phyloP scores from a whole-genome alignment of 2,113 vertebrate species.

The Cisticola juncidis region DNA sequence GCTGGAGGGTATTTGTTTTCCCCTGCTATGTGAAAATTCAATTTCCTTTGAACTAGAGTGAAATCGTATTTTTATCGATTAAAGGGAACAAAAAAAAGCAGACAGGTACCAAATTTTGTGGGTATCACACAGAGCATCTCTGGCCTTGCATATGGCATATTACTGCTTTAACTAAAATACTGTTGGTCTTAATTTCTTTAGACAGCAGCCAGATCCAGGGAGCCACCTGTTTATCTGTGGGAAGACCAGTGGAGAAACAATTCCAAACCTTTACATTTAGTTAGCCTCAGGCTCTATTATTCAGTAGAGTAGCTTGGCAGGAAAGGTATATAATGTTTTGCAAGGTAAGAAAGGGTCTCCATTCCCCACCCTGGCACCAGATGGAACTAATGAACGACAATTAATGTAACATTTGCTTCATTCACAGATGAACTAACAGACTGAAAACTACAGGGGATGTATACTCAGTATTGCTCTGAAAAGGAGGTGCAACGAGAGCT shows the following conservation, averaged over 20 bases:
- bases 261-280: background rate
- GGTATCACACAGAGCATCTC: slow-evolving; percentile 14
- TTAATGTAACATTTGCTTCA: background rate
- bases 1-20: slow-evolving; percentile 54
- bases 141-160: background rate
- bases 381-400: slow-evolving; percentile 18
- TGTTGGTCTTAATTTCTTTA: slow-evolving; percentile 23
- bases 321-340: background rate
- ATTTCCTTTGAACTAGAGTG: slow-evolving; percentile 21
- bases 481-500: background rate
- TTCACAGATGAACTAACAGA: slow-evolving; percentile 4
- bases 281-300: background rate
- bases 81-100: slow-evolving; percentile 20
- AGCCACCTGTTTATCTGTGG: background rate
- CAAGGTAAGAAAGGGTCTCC: slow-evolving; percentile 11
- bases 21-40: slow-evolving; percentile 54
- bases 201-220: background rate
- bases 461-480: background rate
- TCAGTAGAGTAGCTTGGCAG: background rate
- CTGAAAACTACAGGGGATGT: background rate
- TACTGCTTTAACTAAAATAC: slow-evolving; percentile 30
- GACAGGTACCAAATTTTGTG: slow-evolving; percentile 23
- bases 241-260: background rate
- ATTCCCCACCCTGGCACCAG: background rate
- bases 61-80: slow-evolving; percentile 55